Evolutionary conservation across 2,888 invertebrate species (phyloP).

Genomic region (Prosopocoilus inquinatus): DNA sequence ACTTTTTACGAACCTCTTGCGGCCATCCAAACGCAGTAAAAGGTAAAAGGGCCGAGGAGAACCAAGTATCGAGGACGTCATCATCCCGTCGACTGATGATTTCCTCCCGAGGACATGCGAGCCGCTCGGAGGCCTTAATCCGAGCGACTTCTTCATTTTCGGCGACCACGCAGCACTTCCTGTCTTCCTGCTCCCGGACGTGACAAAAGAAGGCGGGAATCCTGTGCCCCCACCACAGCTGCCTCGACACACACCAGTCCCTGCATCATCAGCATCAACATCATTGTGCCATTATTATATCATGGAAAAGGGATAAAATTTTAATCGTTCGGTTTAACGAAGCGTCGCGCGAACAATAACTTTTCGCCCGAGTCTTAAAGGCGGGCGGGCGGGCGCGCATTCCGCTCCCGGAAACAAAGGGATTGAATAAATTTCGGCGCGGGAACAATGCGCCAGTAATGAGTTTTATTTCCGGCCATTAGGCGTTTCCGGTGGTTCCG

Average conservation of each 20-base stretch:
- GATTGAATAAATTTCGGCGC: conserved; percentile 18
- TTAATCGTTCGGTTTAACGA: too few relatives aligned
- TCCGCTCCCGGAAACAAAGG: conserved; percentile 8
- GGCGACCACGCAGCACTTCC: conserved; percentile 47
- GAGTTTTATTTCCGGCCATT: background rate
- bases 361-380: too few relatives aligned
- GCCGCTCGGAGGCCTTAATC: conserved; percentile 73
- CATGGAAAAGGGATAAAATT: too few relatives aligned
- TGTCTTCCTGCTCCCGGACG: conserved; percentile 22
- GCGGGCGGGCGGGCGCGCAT: too few relatives aligned
- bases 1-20: conserved; percentile 54
- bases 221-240: conserved; percentile 99
- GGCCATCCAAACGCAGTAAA: conserved; percentile 99
- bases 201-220: conserved; percentile 80
- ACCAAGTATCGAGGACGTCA: conserved; percentile 99
- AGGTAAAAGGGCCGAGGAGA: conserved; percentile 94
- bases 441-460: conserved; percentile 12
- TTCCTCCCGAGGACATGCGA: conserved; percentile 53
- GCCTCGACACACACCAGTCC: conserved; percentile 98
- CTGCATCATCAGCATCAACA: conserved; percentile 47
- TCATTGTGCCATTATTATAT: too few relatives aligned
- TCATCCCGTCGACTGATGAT: conserved; percentile 73
- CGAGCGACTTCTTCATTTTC: conserved; percentile 67
- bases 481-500: background rate
- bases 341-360: too few relatives aligned